phyloP scores from a whole-genome alignment of 2,113 vertebrate genomes.

The Catharus bicknelli region DNA sequence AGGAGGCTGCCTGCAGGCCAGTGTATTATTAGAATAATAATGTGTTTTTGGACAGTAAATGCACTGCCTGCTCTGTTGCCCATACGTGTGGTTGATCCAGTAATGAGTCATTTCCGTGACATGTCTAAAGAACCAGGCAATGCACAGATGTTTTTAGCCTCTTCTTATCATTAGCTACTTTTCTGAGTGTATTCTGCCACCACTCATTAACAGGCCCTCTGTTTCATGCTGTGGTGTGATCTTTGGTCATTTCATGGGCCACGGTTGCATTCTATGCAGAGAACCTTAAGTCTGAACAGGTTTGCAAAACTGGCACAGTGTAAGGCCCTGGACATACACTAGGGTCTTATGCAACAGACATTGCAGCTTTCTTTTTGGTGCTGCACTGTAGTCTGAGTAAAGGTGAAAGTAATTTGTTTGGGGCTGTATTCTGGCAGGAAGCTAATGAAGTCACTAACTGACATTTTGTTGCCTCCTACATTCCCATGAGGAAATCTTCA shows the following conservation, averaged over 20 bases:
- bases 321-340: no score
- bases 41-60: not conserved
- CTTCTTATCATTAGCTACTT: not conserved
- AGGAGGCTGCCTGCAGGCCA: not conserved
- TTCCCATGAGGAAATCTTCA: not conserved
- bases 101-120: not conserved
- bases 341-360: not conserved
- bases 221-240: not conserved
- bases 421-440: not conserved
- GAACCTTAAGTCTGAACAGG: not conserved
- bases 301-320: not conserved
- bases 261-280: fast-evolving
- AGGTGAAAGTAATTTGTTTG: not conserved
- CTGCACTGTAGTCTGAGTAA: not conserved
- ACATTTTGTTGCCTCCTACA: not conserved
- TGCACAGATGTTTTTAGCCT: not conserved
- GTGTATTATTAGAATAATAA: not conserved
- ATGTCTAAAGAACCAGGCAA: not conserved
- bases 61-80: not conserved
- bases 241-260: not conserved
- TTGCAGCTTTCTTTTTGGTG: not conserved
- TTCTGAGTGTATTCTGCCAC: not conserved
- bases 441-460: not conserved
- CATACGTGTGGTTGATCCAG: not conserved
- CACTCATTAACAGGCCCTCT: not conserved